Conservation (phyloP, 2,888 invertebrate species). For the Dysmachus trigonus region DNA sequence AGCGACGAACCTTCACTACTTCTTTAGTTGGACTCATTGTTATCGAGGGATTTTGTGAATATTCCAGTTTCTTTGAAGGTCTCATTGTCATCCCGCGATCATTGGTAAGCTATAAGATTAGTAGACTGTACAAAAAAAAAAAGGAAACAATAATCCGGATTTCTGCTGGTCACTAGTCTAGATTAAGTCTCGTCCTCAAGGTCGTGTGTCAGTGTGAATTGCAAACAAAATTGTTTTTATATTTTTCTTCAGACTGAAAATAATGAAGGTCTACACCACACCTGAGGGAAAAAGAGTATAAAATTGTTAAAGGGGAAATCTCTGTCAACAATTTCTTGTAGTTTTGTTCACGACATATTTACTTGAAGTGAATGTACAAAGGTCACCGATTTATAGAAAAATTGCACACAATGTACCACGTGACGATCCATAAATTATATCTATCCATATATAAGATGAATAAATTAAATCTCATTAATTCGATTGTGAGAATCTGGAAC, state of each 20-base stretch:
- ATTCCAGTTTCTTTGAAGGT: neutral
- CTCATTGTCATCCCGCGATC: neutral
- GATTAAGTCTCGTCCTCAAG: neutral
- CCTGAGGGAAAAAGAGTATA: neutral
- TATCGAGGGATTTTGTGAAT: neutral
- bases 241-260: neutral
- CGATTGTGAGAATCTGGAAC: neutral
- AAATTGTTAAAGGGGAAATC: neutral
- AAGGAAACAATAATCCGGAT: neutral
- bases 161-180: neutral
- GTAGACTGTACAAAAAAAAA: neutral
- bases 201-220: neutral
- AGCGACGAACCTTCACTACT: neutral
- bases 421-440: neutral
- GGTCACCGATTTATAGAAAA: neutral
- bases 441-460: neutral
- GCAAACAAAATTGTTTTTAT: neutral
- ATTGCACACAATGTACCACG: neutral
- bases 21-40: neutral
- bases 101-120: neutral
- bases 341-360: neutral
- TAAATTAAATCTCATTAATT: neutral
- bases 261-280: neutral
- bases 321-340: neutral
- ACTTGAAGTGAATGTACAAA: neutral